Base-by-base conservation (phyloP, 2,888 invertebrate species). In the Hypomecis punctinalis region DNA sequence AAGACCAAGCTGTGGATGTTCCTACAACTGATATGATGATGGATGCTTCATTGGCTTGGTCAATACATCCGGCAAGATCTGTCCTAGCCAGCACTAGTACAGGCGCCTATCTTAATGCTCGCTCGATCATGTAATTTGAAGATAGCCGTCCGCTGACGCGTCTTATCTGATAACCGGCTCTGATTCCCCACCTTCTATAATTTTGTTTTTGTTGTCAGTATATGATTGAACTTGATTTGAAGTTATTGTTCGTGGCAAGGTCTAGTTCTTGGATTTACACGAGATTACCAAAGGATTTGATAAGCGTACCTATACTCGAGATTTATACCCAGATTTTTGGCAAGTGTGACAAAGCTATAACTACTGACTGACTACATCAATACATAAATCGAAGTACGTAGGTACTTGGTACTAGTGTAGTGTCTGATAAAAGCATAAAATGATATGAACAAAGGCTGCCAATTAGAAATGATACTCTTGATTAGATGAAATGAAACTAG, bases 191-290 rank as follows among this genome's bases (percentile, higher is more conserved):
- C 33, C 33, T 52, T 52, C 1, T 33, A 53, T 65, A 42, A 23
- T 46, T 61, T 66, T 64, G 63, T 69, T 63, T 52, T 54, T 52
- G 54, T 63, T 59, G 53, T 54, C 54, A 63, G 53, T 63, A n/a
- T 63, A 42, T 53, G 52, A 58, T 57, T 52, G 35, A 53, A 52
- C 40, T 52, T 33, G 52, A 52, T 42, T 49, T 45, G 8, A 36
- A 35, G 43, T 45, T 52, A 40, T 52, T 36, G 11, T 54, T 5
- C 6, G 2, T 40, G 11, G 36, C 54, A 54, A 54, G 54, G 43
- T 42, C 35, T 45, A 54, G 33, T 9, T n/a, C 33, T 52, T 6
- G 42, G 9, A 33, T 33, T 33, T 52, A 5, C 23, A 23, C 23
- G 39, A 0, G 9, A 40, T 9, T 37, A 9, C 2, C 5, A 43